Base-by-base conservation (phyloP, 2,797 vertebrate species). In the Rhinoraja longicauda region DNA sequence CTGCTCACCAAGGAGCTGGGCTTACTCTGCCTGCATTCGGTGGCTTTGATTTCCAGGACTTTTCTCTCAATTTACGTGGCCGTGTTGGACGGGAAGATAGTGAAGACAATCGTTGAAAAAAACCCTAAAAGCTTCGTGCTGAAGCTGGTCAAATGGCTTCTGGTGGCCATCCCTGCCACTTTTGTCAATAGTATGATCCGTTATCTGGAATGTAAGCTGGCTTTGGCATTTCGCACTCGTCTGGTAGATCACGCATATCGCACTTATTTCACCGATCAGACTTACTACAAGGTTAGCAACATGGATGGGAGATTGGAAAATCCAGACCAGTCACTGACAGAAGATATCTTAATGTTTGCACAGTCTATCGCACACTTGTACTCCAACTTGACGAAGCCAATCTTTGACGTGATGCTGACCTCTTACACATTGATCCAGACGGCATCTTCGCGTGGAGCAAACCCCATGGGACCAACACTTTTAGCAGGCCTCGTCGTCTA, bases 121-220 rank as follows among this genome's bases (percentile, higher is more conserved):
- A 94, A 97, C 45, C 98, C 99, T 15, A 95, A 95, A 93, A 96
- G 97, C 95, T 99, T 99, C 95, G 95, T 97, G 93, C 93, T 98
- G 93, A 97, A 99, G 94, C 94, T 99, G 84, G 96, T 98, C 95
- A 98, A 98, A 94, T 99, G 99, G 98, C 97, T 99, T 93, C 97
- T 98, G 95, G 97, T 99, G 26, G 98, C 99, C 62, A 98, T 99
- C 95, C 99, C 99, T 0, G 98, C 99, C 94, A 99, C 99, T 0
- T 99, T 99, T 64, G 98, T 99, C 94, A 99, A 99, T 96, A 99
- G 98, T 96, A 97, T 97, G 93, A 99, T 99, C 94, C 97, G 98
- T 93, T 99, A 97, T 96, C 96, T 99, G 95, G 99, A 99, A 95
- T 97, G 99, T 96, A 98, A 98, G 91, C 95, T 99, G 95, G 98